These are phyloP conservation scores for Suncus etruscus DNA, from an alignment of 2,113 vertebrate genomes.

Conservation along the genomic window DNA sequence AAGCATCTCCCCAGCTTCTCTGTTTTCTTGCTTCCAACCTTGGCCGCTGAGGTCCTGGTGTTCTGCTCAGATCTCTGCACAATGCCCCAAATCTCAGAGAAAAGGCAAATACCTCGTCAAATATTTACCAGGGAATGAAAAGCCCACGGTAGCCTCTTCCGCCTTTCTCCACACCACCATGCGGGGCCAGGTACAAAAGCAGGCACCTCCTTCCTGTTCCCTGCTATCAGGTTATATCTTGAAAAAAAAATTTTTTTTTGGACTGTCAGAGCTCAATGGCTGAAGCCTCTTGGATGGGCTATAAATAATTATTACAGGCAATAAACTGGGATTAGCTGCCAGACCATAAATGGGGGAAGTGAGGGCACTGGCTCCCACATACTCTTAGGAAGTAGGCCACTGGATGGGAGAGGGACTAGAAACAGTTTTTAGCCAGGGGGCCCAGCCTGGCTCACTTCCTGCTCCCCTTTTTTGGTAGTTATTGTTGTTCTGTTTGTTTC, in stretches of 20 bases:
- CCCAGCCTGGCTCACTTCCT: background rate
- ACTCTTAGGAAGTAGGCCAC: background rate
- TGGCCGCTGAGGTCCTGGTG: background rate
- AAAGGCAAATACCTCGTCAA: constrained; percentile 73
- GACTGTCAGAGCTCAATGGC: background rate
- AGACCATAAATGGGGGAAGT: constrained; percentile 63
- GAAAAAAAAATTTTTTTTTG: too few species aligned
- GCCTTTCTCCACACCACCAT: background rate
- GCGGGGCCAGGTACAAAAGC: background rate
- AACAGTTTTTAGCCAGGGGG: background rate
- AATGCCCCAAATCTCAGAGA: background rate
- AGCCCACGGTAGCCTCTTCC: constrained; percentile 28
- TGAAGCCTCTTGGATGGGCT: constrained; percentile 3
- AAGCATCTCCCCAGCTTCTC: constrained; percentile 34
- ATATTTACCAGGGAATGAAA: constrained; percentile 72
- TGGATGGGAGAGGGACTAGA: background rate
- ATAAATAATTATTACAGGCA: constrained; percentile 51
- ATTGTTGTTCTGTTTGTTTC: too few species aligned
- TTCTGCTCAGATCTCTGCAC: background rate
- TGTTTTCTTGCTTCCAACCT: background rate
- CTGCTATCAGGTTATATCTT: background rate
- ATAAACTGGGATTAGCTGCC: constrained; percentile 63
- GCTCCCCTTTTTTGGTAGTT: background rate
- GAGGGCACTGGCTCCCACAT: background rate
- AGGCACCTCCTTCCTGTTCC: background rate